Percentiles rank a stretch among this genome's conserved stretches.
Evolutionary conservation across 2,888 invertebrate species (phyloP).

Genomic region (Hydraecia micacea): DNA sequence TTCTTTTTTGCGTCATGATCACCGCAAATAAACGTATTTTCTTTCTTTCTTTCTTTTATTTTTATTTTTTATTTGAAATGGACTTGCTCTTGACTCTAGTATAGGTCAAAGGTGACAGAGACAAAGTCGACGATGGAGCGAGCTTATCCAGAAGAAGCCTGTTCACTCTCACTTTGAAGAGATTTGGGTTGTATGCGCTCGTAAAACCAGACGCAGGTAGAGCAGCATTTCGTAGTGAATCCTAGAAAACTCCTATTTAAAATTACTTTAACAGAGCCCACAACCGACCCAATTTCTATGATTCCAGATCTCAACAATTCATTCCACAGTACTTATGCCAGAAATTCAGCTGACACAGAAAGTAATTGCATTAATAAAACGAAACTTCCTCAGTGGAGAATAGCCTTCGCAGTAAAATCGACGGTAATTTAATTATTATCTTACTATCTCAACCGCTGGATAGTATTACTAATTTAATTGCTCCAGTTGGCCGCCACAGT

Average conservation of each 20-base stretch:
- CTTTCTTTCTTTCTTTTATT: too few species aligned
- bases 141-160: too few species aligned
- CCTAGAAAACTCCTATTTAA: not conserved
- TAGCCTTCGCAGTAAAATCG: conserved; percentile 60
- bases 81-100: too few species aligned
- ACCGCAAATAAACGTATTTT: too few species aligned
- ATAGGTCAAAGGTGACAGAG: too few species aligned
- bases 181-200: too few species aligned
- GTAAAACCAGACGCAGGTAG: too few species aligned
- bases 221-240: not conserved
- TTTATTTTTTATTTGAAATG: too few species aligned
- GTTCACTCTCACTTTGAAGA: too few species aligned
- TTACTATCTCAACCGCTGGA: conserved; percentile 63
- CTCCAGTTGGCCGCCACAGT: conserved; percentile 68
- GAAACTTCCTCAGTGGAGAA: conserved; percentile 55
- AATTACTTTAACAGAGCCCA: not conserved
- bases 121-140: too few species aligned
- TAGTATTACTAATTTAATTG: conserved; percentile 72
- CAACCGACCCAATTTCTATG: not conserved
- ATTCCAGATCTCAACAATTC: conserved; percentile 32
- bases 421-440: conserved; percentile 65
- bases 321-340: conserved; percentile 37
- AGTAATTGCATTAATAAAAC: conserved; percentile 55
- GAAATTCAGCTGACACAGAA: conserved; percentile 54
- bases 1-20: too few species aligned